Evolutionary conservation across 2,113 vertebrate species (phyloP), one percentile per base, ranked within the genome.

Genomic region (Peucedramus taeniatus): DNA sequence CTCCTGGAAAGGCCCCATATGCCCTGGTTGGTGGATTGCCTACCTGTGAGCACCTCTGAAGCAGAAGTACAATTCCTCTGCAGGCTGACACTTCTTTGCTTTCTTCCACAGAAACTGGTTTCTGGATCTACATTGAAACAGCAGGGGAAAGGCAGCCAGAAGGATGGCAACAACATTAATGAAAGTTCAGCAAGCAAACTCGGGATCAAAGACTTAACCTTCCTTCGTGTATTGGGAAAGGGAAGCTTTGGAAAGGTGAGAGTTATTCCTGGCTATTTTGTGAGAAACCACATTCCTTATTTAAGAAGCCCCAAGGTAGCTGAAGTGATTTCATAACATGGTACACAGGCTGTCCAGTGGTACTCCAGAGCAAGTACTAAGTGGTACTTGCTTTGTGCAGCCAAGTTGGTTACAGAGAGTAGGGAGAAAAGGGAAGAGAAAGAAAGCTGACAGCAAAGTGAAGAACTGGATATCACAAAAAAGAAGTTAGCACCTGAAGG

Each of bases 171-270:
- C 39, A 96, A 80, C 1, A 11, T 88, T 21, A 93, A 70, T 17
- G 40, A 89, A 64, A 96, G 14, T 82, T 98, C 96, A 54, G 97
- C 95, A 9, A 98, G 63, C 91, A 97, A 97, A 79, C 95, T 99
- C 16, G 98, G 99, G 54, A 98, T 99, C 49, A 95, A 98, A 42
- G 98, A 99, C 97, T 99, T 99, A 82, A 98, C 98, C 4, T 99
- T 99, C 92, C 98, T 99, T 78, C 98, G 99, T 81, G 99, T 99
- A 4, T 87, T 99, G 49, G 99, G 99, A 39, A 99, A 99, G 84
- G 99, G 99, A 88, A 99, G 99, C 96, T 99, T 99, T 93, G 99
- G 99, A 94, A 99, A 99, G 99, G 99, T 99, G 96, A 97, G 98
- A 83, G 30, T 89, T 74, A 54, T 33, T 78, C 2, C 0, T 77